Conservation (phyloP, 2,797 vertebrate species). For the Sebastes taczanowskii region DNA sequence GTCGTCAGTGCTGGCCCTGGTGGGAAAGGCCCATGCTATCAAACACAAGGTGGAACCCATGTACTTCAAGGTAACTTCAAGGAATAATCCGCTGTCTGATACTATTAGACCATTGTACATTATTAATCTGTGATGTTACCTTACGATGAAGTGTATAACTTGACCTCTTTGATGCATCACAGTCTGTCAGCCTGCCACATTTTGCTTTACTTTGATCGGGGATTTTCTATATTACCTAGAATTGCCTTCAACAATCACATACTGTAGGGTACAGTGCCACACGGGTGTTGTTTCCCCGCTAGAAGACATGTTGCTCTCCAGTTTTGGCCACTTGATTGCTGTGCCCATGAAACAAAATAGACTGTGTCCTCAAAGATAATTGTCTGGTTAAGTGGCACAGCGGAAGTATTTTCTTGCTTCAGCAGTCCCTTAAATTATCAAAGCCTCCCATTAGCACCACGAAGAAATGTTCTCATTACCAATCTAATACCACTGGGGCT, state of each 20-base stretch:
- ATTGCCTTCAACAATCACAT: neutral
- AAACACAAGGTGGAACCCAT: conserved; percentile 98
- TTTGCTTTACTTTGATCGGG: neutral
- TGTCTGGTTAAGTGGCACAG: neutral
- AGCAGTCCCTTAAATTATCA: conserved; percentile 9
- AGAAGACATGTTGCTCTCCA: neutral
- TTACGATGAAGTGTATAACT: neutral
- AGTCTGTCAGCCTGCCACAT: neutral
- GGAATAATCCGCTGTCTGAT: neutral
- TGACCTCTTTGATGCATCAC: neutral
- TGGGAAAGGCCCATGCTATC: conserved; percentile 95
- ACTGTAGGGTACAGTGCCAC: neutral
- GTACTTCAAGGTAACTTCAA: conserved; percentile 92
- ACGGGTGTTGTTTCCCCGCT: neutral
- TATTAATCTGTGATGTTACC: neutral
- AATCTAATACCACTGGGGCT: neutral
- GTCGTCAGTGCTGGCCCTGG: conserved; percentile 89
- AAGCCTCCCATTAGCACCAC: neutral
- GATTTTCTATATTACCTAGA: neutral
- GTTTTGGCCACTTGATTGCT: neutral
- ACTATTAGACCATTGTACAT: neutral
- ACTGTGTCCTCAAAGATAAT: neutral
- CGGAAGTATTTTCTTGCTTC: conserved; percentile 1
- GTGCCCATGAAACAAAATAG: neutral
- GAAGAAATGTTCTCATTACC: conserved; percentile 16